Conservation (phyloP, 2,888 invertebrate species). For the Drosophila stalkeri region DNA sequence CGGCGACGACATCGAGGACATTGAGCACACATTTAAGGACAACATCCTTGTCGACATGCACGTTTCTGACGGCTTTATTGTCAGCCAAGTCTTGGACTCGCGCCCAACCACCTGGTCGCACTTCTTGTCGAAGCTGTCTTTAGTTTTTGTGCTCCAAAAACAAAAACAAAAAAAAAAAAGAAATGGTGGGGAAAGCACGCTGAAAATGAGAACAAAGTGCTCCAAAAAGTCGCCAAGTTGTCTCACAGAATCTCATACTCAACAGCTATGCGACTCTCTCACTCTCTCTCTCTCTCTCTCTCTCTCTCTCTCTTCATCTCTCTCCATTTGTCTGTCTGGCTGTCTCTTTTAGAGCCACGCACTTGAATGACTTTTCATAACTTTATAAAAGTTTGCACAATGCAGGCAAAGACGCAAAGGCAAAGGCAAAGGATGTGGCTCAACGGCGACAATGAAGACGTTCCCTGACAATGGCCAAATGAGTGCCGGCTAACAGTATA, state of each 20-base stretch:
- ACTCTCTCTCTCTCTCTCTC: not conserved
- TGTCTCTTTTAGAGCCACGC: constrained; percentile 56
- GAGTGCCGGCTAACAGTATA: constrained; percentile 36
- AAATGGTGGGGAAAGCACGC: constrained; percentile 10
- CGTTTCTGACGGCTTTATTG: constrained; percentile 76
- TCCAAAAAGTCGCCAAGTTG: constrained; percentile 73
- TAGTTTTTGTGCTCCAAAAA: constrained; percentile 43
- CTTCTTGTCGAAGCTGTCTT: constrained; percentile 36
- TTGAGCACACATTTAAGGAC: constrained; percentile 36
- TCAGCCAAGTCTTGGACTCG: constrained; percentile 35
- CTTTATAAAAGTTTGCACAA: constrained; percentile 76
- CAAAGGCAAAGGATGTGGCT: constrained; percentile 17
- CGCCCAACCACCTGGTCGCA: constrained; percentile 29
- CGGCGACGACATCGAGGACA: constrained; percentile 42
- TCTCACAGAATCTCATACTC: constrained; percentile 38
- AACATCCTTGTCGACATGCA: constrained; percentile 65
- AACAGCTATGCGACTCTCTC: not conserved
- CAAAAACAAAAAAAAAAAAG: not conserved
- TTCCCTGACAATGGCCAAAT: constrained; percentile 68
- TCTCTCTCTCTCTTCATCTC: not conserved
- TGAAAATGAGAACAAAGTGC: constrained; percentile 76
- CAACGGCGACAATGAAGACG: constrained; percentile 62
- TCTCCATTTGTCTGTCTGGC: not conserved
- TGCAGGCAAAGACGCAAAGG: constrained; percentile 41
- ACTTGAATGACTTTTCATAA: constrained; percentile 79